Percentiles rank a stretch among this genome's conserved stretches.
Evolutionary conservation across 2,888 invertebrate genomes (phyloP).

Genomic region (Pterostichus madidus): DNA sequence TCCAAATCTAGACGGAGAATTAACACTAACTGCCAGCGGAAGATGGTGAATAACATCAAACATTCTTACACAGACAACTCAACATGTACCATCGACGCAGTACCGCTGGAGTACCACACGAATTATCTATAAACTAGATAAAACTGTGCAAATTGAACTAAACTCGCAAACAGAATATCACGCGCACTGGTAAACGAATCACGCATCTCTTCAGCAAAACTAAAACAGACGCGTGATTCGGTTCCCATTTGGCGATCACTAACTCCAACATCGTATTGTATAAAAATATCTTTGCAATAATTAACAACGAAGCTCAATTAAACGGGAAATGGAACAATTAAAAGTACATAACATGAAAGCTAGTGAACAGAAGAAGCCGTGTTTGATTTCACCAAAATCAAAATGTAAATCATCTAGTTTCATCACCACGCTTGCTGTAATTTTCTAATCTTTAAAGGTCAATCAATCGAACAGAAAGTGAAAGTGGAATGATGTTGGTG

Average conservation of each 20-base stretch:
- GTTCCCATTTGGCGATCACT: neutral
- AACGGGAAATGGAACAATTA: constrained; percentile 25
- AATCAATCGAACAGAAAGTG: constrained; percentile 14
- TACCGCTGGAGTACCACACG: constrained; percentile 14
- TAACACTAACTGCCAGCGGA: constrained; percentile 22
- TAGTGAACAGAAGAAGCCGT: constrained; percentile 10
- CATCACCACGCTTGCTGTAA: neutral
- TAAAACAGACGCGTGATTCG: neutral
- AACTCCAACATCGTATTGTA: constrained; percentile 22
- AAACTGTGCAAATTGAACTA: constrained; percentile 33
- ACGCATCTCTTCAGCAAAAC: neutral
- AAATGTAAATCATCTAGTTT: neutral
- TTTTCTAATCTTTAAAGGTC: constrained; percentile 3
- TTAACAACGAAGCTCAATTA: constrained; percentile 43
- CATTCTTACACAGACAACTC: constrained; percentile 39
- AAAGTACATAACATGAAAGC: constrained; percentile 3
- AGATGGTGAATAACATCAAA: constrained; percentile 44
- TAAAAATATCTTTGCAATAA: constrained; percentile 62
- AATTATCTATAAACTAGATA: constrained; percentile 38
- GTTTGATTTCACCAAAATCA: constrained; percentile 2
- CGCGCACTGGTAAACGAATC: constrained; percentile 1
- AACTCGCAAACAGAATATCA: constrained; percentile 3
- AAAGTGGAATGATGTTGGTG: constrained; percentile 12
- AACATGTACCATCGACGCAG: constrained; percentile 12
- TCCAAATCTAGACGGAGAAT: constrained; percentile 42